These are phyloP conservation scores for Channallabes apus DNA, from an alignment of 2,797 vertebrate species.

Conservation along the genomic window DNA sequence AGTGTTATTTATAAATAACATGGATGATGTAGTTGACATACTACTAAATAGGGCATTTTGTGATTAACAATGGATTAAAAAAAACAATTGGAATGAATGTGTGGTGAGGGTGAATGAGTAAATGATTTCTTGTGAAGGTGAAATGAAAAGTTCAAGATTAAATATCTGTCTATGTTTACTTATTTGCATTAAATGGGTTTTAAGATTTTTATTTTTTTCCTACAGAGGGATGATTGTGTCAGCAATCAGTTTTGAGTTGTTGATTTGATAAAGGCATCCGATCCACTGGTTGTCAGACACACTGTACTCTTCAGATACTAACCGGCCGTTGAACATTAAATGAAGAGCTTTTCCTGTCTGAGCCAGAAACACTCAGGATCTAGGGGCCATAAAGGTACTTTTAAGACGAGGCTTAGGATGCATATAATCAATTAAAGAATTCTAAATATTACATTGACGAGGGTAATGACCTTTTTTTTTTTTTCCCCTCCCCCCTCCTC, in stretches of 20 bases:
- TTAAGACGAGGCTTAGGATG: background rate
- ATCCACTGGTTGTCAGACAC: background rate
- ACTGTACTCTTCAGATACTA: background rate
- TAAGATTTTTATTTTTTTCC: background rate
- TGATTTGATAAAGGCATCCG: constrained; percentile 11
- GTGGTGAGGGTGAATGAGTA: background rate
- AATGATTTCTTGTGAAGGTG: background rate
- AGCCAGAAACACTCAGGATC: constrained; percentile 34
- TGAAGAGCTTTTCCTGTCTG: constrained; percentile 24
- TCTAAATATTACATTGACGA: background rate
- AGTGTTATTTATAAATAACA: constrained; percentile 25
- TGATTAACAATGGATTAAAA: constrained; percentile 14
- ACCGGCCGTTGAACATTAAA: constrained; percentile 2
- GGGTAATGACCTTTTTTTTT: background rate
- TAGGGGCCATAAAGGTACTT: background rate
- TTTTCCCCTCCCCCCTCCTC: too few species aligned
- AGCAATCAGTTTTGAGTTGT: background rate
- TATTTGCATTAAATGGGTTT: background rate
- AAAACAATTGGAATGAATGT: background rate
- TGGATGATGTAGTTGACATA: background rate
- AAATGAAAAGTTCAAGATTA: constrained; percentile 25
- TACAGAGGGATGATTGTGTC: background rate
- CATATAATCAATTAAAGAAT: background rate
- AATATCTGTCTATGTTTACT: constrained; percentile 15
- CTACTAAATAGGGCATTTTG: constrained; percentile 22